A percentile compares a stretch with the other conserved stretches of the same genome.
phyloP scores from a whole-genome alignment of 2,113 vertebrate species.

The Diphyllodes magnificus region DNA sequence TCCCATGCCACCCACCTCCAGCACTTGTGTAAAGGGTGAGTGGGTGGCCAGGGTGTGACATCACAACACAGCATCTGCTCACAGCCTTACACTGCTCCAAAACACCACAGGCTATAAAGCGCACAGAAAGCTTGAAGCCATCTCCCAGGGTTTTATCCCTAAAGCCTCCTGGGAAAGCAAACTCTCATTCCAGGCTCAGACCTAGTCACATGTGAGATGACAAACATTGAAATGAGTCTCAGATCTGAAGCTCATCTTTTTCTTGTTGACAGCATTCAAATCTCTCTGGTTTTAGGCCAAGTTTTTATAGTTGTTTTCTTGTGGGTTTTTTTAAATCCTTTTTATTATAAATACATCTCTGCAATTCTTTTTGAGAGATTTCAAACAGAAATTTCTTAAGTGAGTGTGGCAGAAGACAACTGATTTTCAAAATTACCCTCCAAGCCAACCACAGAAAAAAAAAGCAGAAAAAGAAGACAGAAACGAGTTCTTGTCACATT shows the following conservation, averaged over 20 bases:
- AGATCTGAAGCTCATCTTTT: neutral
- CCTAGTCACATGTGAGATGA: neutral
- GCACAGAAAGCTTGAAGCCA: neutral
- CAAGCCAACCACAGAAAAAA: neutral
- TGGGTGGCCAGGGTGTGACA: neutral
- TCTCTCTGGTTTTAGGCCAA: neutral
- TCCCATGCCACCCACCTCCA: neutral
- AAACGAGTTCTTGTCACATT: neutral
- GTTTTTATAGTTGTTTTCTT: neutral
- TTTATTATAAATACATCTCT: neutral
- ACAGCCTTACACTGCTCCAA: neutral
- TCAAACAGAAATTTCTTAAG: neutral
- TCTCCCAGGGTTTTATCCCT: neutral
- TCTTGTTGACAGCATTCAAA: neutral
- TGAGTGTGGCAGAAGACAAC: neutral
- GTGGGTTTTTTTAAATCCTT: neutral
- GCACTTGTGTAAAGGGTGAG: neutral
- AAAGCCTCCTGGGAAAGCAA: neutral
- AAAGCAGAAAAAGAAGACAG: neutral
- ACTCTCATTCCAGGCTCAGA: neutral
- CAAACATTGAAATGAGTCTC: neutral
- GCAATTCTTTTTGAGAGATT: neutral
- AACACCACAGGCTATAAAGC: neutral
- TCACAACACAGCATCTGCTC: neutral
- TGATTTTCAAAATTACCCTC: neutral